A percentile compares a stretch with the other conserved stretches of the same genome.
phyloP scores from a whole-genome alignment of 2,797 vertebrate species.

The Pseudopleuronectes americanus region DNA sequence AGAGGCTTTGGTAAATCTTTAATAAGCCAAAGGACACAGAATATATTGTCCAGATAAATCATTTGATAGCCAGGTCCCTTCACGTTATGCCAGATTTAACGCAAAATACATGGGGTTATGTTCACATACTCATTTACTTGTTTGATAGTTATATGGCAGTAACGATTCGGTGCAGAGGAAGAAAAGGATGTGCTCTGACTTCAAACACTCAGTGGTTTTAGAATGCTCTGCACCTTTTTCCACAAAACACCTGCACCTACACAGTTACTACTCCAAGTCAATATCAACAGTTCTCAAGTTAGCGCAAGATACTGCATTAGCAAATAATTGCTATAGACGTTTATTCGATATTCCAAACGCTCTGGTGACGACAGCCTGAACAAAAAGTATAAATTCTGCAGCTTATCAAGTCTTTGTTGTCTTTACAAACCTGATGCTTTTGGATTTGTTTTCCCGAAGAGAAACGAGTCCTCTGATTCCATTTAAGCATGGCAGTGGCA shows the following conservation, averaged over 20 bases:
- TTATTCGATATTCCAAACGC: background rate
- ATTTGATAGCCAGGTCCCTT: background rate
- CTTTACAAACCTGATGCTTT: conserved; percentile 43
- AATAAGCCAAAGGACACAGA: background rate
- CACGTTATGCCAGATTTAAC: background rate
- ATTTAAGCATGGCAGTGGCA: conserved; percentile 44
- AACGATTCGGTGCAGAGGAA: conserved; percentile 11
- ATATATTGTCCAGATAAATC: background rate
- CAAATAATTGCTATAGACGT: background rate
- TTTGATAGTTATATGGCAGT: conserved; percentile 4
- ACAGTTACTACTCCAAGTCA: conserved; percentile 14
- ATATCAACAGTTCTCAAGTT: conserved; percentile 21
- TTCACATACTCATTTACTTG: conserved; percentile 6
- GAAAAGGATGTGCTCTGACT: conserved; percentile 32
- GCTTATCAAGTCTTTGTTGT: conserved; percentile 31
- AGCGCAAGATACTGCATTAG: conserved; percentile 3
- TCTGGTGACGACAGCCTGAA: background rate
- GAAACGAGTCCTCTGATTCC: conserved; percentile 54
- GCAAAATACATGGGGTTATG: background rate
- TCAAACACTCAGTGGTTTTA: conserved; percentile 45
- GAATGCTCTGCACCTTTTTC: conserved; percentile 14
- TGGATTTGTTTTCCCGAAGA: conserved; percentile 20
- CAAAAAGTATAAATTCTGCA: conserved; percentile 9
- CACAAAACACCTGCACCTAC: conserved; percentile 37
- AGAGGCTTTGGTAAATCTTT: background rate